Percentiles rank a stretch among this genome's conserved stretches.
Conservation (phyloP, 1,140 invertebrate species). For the Tetraneura akinire region DNA sequence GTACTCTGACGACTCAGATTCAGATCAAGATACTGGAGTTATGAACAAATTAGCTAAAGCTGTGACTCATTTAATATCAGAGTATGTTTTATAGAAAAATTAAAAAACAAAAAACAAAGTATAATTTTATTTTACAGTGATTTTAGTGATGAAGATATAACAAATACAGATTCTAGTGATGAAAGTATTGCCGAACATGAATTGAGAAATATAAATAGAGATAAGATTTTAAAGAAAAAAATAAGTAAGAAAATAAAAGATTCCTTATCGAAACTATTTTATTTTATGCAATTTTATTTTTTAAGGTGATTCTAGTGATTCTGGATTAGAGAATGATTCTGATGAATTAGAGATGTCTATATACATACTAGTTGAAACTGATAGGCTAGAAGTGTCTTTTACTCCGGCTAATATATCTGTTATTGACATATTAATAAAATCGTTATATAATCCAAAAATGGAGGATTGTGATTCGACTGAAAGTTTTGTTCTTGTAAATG, state of each 20-base stretch:
- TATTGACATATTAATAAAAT: conserved; percentile 65
- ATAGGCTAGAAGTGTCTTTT: conserved; percentile 71
- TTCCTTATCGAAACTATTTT: neutral
- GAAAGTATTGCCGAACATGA: conserved; percentile 36
- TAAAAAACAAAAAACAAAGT: too few relatives aligned
- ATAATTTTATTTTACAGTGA: conserved; percentile 34
- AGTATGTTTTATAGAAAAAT: conserved; percentile 59
- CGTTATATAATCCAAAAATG: conserved; percentile 58
- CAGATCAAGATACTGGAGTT: conserved; percentile 73
- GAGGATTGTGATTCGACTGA: conserved; percentile 45
- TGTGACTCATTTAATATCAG: conserved; percentile 75
- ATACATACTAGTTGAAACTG: conserved; percentile 70
- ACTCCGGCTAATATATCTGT: conserved; percentile 67
- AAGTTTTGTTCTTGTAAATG: conserved; percentile 54
- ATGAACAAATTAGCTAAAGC: conserved; percentile 72
- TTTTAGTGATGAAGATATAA: conserved; percentile 44
- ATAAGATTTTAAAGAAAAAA: conserved; percentile 37
- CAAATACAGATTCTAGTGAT: conserved; percentile 43
- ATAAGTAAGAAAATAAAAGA: conserved; percentile 10
- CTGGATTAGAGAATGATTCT: conserved; percentile 61
- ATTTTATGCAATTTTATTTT: neutral
- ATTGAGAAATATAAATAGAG: neutral
- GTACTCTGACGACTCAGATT: conserved; percentile 74
- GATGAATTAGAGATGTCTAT: conserved; percentile 63
- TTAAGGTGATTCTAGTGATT: conserved; percentile 59